Base-by-base conservation (phyloP, 2,888 invertebrate species). In the Cosmopolites sordidus region DNA sequence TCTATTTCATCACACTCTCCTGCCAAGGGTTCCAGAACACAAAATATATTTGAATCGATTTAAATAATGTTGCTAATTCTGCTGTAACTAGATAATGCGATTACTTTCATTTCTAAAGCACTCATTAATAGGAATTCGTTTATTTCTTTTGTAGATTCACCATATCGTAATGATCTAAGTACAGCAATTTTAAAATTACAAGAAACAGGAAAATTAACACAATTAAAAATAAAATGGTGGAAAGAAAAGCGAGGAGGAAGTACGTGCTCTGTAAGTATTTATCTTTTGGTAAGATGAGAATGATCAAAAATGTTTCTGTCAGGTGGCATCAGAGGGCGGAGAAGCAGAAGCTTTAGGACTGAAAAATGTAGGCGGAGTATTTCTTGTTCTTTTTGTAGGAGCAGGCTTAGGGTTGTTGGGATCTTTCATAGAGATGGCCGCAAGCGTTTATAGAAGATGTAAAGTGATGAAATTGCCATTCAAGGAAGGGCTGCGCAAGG, bases 161-260 rank as follows among this genome's bases (percentile, higher is more conserved):
- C 80, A 49, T 92, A 87, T 71, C 80, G 90, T 30, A 86, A 89
- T 67, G 78, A 80, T 17, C 76, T 94, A 50, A 92, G 89, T 67
- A 82, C 87, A 64, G 90, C 89, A 40, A 83, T 95, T 56, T 77
- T 94, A 55, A 84, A 84, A 69, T 77, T 95, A 50, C 93, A 94
- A 76, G 94, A 95, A 75, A 81, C 81, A 50, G 92, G 93, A 16
- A 78, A 80, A 57, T 78, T 95, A 54, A 83, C 83, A 15, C 78
- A 80, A 62, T 79, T 94, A 75, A 91, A 92, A 75, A 83, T 84
- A 52, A 86, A 85, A 68, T 95, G 94, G 94, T 95, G 94, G 94
- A 86, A 87, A 68, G 87, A 90, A 73, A 86, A 84, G 73, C 78
- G 86, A 59, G 89, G 86, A 12, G 87, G 86, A 30, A 86, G 86